Evolutionary conservation across 2,888 invertebrate genomes (phyloP).

Genomic region (Flexamia atlantica): DNA sequence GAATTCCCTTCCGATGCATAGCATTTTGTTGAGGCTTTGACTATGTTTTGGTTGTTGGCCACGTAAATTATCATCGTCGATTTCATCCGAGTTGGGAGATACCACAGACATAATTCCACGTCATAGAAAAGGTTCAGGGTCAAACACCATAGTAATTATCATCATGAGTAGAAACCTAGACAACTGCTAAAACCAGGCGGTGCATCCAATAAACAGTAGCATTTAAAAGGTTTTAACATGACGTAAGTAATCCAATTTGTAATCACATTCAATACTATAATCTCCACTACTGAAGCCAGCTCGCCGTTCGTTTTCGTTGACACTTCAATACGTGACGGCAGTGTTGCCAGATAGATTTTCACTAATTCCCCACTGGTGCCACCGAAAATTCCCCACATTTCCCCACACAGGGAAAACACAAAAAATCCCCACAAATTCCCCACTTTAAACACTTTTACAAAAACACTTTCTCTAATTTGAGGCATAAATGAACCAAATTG

Average conservation of each 20-base stretch:
- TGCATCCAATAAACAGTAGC: background rate
- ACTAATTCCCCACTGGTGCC: no score
- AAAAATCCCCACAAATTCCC: no score
- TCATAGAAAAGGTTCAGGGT: conserved; percentile 64
- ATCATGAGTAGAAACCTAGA: background rate
- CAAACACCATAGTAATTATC: background rate
- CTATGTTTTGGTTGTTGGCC: conserved; percentile 42
- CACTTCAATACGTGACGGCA: no score
- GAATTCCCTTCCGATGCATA: conserved; percentile 82
- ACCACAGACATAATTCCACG: conserved; percentile 68
- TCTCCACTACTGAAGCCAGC: no score
- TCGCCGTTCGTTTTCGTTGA: no score
- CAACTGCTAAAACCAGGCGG: background rate
- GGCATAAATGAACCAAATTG: no score
- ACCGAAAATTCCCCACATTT: no score
- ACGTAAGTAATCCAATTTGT: conserved; percentile 10
- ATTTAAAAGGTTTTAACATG: conserved; percentile 16
- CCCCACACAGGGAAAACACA: no score
- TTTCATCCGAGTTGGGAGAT: conserved; percentile 62
- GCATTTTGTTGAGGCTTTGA: conserved; percentile 74
- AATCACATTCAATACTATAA: background rate
- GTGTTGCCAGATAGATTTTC: no score
- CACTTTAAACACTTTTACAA: no score
- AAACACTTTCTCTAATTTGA: no score
- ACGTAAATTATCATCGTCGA: conserved; percentile 67